Conservation (phyloP, 1,140 invertebrate genomes). For the Drosophila auraria region DNA sequence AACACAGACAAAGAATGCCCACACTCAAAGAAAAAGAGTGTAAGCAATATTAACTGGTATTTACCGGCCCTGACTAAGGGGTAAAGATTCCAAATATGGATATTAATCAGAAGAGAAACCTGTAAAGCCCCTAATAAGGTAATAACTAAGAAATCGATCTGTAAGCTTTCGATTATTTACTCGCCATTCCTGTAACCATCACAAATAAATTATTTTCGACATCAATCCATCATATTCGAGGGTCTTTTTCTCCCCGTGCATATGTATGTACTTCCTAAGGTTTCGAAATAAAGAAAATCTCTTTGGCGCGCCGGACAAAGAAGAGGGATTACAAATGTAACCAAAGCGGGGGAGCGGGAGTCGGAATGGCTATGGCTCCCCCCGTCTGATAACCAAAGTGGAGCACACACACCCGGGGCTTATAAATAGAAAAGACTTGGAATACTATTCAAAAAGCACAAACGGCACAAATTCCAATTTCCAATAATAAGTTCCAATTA, state of each 20-base stretch:
- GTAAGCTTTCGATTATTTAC: not conserved
- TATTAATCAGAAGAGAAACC: not conserved
- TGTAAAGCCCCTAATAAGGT: not conserved
- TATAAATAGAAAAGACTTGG: conserved; percentile 35
- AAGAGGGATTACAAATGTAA: conserved; percentile 17
- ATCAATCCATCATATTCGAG: not conserved
- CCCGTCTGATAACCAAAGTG: conserved; percentile 36
- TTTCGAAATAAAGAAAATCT: conserved; percentile 31
- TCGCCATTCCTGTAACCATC: not conserved
- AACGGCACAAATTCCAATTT: conserved; percentile 9
- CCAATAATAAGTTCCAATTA: conserved; percentile 17
- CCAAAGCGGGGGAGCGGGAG: not conserved
- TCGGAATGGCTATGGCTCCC: not conserved
- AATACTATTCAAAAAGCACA: not conserved
- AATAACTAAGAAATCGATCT: not conserved
- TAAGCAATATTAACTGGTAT: not conserved
- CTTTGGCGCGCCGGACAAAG: conserved; percentile 40
- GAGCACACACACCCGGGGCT: conserved; percentile 27
- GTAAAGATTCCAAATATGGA: not conserved
- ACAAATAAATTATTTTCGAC: not conserved
- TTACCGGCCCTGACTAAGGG: not conserved
- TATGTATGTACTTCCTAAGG: conserved; percentile 22
- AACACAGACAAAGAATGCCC: not conserved
- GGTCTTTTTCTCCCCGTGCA: not conserved
- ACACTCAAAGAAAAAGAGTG: not conserved